These are phyloP conservation scores for Pteria penguin DNA, from an alignment of 2,888 invertebrate species.

Conservation along the genomic window DNA sequence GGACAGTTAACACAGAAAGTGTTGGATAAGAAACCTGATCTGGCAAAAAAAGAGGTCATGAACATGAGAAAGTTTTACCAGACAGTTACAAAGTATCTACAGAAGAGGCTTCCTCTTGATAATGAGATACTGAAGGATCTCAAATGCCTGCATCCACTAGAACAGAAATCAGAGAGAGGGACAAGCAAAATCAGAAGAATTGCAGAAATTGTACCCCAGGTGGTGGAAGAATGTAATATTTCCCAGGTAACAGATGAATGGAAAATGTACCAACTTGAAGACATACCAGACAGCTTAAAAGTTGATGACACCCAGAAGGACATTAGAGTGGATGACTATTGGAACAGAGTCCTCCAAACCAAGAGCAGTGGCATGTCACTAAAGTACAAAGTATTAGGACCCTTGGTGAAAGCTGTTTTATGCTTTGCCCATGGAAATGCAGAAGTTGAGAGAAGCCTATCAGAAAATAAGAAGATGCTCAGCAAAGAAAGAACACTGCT, in stretches of 20 bases:
- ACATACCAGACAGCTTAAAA: constrained; percentile 33
- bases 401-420: constrained; percentile 33
- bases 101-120: constrained; percentile 25
- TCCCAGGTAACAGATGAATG: constrained; percentile 39
- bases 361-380: constrained; percentile 24
- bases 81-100: background rate
- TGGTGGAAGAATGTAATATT: constrained; percentile 31
- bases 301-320: constrained; percentile 20
- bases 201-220: constrained; percentile 32
- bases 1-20: constrained; percentile 39
- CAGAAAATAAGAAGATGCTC: constrained; percentile 39
- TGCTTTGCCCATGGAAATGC: constrained; percentile 28
- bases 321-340: constrained; percentile 39
- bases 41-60: constrained; percentile 31
- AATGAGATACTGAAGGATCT: constrained; percentile 26
- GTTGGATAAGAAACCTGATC: constrained; percentile 23
- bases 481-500: constrained; percentile 37
- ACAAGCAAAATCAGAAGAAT: constrained; percentile 40
- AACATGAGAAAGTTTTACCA: constrained; percentile 2
- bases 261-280: constrained; percentile 32
- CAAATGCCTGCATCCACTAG: constrained; percentile 36
- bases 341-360: constrained; percentile 22
- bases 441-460: background rate
- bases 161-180: constrained; percentile 37
- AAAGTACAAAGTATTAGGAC: constrained; percentile 26